These are phyloP conservation scores for Knipowitschia caucasica DNA, from an alignment of 2,797 vertebrate genomes.

Conservation along the genomic window DNA sequence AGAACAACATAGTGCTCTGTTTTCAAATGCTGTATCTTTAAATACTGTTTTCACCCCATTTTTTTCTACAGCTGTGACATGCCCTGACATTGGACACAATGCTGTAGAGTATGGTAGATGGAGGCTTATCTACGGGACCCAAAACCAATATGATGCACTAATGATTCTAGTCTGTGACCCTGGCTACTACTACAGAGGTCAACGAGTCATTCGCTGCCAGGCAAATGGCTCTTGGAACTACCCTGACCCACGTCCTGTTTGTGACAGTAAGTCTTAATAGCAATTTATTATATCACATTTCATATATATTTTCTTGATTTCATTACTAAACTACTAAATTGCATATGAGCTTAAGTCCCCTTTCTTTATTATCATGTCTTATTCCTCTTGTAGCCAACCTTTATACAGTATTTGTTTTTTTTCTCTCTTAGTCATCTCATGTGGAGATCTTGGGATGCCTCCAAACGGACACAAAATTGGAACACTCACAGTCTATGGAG, in stretches of 20 bases:
- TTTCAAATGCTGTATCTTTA: neutral
- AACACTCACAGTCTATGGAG: constrained; percentile 88
- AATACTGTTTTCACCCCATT: neutral
- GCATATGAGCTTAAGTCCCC: constrained; percentile 21
- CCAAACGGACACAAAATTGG: constrained; percentile 96
- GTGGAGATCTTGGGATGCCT: constrained; percentile 89
- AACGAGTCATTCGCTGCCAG: constrained; percentile 90
- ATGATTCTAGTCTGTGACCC: constrained; percentile 97
- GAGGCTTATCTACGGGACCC: constrained; percentile 93
- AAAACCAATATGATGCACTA: constrained; percentile 91
- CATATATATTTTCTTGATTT: constrained; percentile 5
- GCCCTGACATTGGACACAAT: constrained; percentile 86
- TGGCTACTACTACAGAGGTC: constrained; percentile 93
- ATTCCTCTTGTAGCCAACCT: constrained; percentile 14
- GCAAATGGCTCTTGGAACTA: constrained; percentile 92
- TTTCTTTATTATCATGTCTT: constrained; percentile 13
- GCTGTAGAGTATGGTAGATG: constrained; percentile 91
- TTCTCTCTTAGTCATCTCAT: constrained; percentile 87
- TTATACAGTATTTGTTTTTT: constrained; percentile 1
- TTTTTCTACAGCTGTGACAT: constrained; percentile 81
- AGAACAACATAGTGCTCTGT: neutral
- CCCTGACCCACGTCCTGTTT: constrained; percentile 84
- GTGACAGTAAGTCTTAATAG: constrained; percentile 82
- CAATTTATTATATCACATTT: neutral
- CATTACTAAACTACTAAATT: constrained; percentile 10